Percentiles rank a stretch among this genome's conserved stretches.
Conservation (phyloP, 92 coral and sea anemone genomes). For the Hydrozoanthus gracilis region DNA sequence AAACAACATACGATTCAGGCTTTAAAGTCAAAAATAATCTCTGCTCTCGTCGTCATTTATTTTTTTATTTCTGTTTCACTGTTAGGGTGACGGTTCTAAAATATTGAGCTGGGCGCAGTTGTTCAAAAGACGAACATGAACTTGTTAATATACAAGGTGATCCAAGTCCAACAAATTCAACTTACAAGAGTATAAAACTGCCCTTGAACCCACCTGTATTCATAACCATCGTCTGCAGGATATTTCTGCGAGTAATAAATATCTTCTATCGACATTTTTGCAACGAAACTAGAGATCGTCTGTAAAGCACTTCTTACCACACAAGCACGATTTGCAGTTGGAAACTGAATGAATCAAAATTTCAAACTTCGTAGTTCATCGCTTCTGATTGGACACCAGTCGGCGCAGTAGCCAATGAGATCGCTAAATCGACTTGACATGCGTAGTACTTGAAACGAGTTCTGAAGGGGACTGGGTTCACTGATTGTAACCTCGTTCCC, state of each 20-base stretch:
- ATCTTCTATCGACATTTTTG: conserved; percentile 25
- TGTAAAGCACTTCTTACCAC: neutral
- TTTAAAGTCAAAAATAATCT: too few species aligned
- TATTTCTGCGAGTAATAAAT: conserved; percentile 45
- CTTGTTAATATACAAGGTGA: too few species aligned
- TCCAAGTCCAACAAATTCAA: too few species aligned
- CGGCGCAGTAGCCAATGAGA: neutral
- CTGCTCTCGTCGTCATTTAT: too few species aligned
- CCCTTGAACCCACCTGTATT: conserved; percentile 15
- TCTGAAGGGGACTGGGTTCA: neutral
- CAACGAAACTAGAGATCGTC: neutral
- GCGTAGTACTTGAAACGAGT: neutral
- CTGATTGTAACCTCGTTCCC: neutral
- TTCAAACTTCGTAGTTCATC: neutral
- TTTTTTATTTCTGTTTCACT: too few species aligned
- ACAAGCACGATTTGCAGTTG: neutral
- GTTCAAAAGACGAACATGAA: too few species aligned
- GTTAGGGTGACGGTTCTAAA: too few species aligned
- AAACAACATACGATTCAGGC: too few species aligned
- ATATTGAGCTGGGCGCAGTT: too few species aligned
- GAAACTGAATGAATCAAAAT: neutral
- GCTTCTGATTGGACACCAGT: neutral
- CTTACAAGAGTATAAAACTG: neutral
- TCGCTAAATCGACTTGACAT: neutral
- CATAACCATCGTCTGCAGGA: conserved; percentile 37